Evolutionary conservation across 2,113 vertebrate genomes (phyloP), one percentile per base, ranked within the genome.

Genomic region (Panurus biarmicus): DNA sequence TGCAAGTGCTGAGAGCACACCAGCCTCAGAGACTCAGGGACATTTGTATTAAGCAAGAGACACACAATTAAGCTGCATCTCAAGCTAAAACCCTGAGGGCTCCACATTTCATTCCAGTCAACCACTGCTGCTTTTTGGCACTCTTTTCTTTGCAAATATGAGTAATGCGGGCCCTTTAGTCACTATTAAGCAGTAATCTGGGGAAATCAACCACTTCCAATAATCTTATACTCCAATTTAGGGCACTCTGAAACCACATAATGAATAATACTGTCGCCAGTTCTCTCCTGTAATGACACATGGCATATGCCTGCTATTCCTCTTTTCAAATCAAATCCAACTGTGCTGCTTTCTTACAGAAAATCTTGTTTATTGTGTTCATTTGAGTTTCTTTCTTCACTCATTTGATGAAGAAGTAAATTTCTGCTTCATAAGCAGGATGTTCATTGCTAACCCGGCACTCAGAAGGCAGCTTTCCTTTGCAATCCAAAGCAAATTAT

Each of bases 171-270:
- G 93, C 95, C 90, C 96, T 97, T 97, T 96, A 97, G 97, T 98
- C 96, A 97, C 97, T 97, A 97, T 97, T 98, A 98, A 97, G 97
- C 70, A 93, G 91, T 96, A 97, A 97, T 97, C 97, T 97, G 95
- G 98, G 97, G 97, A 98, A 98, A 98, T 98, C 97, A 98, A 97
- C 94, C 94, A 96, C 95, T 97, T 96, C 95, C 96, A 97, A 97
- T 97, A 98, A 98, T 97, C 97, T 97, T 95, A 96, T 97, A 94
- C 96, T 97, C 96, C 96, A 95, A 98, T 98, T 98, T 97, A 97
- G 95, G 96, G 95, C 95, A 96, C 95, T 97, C 96, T 93, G 97
- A 95, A 97, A 96, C 87, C 97, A 96, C 85, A 92, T 97, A 97
- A 98, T 97, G 98, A 98, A 98, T 97, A 97, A 97, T 36, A 36